Conservation (phyloP, 2,888 invertebrate genomes). For the Morpho deidamia region DNA sequence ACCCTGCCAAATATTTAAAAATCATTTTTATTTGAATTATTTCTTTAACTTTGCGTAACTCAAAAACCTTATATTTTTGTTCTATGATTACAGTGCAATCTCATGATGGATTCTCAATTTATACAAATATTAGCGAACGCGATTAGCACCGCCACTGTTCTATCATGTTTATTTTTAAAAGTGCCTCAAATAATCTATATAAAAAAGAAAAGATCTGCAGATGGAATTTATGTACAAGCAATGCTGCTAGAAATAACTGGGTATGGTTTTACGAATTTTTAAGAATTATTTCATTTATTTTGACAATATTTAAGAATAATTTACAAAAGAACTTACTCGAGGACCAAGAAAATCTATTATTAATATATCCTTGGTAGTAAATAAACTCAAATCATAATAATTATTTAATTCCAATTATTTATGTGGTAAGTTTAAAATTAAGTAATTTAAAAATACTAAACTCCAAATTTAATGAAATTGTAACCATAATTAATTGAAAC, state of each 20-base stretch:
- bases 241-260: constrained; percentile 84
- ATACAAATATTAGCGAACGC: constrained; percentile 39
- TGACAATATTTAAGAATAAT: too few species aligned
- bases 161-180: constrained; percentile 87
- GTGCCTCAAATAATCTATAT: constrained; percentile 89
- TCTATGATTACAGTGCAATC: constrained; percentile 1
- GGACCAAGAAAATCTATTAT: too few species aligned
- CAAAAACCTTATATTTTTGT: not conserved
- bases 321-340: too few species aligned
- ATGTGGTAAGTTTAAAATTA: too few species aligned
- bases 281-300: too few species aligned
- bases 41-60: constrained; percentile 8
- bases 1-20: constrained; percentile 32
- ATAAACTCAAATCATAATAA: too few species aligned
- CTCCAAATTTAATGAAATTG: too few species aligned
- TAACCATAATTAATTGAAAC: too few species aligned
- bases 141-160: constrained; percentile 86
- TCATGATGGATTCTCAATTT: constrained; percentile 35
- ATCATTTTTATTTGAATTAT: constrained; percentile 7
- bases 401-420: too few species aligned
- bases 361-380: too few species aligned
- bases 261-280: constrained; percentile 64
- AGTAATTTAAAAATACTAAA: too few species aligned
- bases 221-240: constrained; percentile 82
- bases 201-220: constrained; percentile 80